phyloP scores from a whole-genome alignment of 2,888 invertebrate genomes.

The Cephus spinipes region DNA sequence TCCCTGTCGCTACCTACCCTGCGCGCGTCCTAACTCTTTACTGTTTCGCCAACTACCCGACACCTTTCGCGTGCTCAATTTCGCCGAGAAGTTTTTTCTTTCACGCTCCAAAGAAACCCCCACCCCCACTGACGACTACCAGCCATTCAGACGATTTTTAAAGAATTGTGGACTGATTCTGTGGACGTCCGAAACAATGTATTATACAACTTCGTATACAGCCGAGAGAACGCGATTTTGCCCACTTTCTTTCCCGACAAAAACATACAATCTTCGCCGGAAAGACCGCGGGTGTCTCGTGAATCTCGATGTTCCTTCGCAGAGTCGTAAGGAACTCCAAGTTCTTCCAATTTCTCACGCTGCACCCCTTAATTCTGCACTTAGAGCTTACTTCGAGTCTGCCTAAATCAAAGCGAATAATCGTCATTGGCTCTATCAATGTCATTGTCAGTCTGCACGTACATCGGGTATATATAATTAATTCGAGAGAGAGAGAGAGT shows the following conservation, averaged over 20 bases:
- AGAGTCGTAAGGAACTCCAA: too few relatives aligned
- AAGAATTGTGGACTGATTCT: slow-evolving; percentile 28
- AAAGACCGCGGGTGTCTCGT: too few relatives aligned
- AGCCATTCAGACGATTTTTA: slow-evolving; percentile 34
- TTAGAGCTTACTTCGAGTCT: neutral
- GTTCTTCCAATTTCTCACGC: too few relatives aligned
- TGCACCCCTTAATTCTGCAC: neutral
- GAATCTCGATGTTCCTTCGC: too few relatives aligned
- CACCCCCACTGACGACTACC: slow-evolving; percentile 46
- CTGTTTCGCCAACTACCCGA: slow-evolving; percentile 22
- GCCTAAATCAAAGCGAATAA: neutral
- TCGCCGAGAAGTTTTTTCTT: slow-evolving; percentile 51
- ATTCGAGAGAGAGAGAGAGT: neutral
- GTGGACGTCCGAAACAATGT: neutral
- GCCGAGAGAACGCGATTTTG: too few relatives aligned
- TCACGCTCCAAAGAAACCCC: slow-evolving; percentile 35
- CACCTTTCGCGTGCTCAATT: slow-evolving; percentile 48
- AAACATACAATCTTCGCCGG: too few relatives aligned
- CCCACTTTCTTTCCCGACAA: too few relatives aligned
- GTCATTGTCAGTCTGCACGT: neutral
- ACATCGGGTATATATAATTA: neutral
- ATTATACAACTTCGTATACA: neutral
- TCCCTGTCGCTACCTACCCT: neutral
- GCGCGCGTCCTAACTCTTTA: slow-evolving; percentile 9
- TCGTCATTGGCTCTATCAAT: neutral